Conservation (phyloP, 2,797 vertebrate species). For the Takifugu ocellatus region DNA sequence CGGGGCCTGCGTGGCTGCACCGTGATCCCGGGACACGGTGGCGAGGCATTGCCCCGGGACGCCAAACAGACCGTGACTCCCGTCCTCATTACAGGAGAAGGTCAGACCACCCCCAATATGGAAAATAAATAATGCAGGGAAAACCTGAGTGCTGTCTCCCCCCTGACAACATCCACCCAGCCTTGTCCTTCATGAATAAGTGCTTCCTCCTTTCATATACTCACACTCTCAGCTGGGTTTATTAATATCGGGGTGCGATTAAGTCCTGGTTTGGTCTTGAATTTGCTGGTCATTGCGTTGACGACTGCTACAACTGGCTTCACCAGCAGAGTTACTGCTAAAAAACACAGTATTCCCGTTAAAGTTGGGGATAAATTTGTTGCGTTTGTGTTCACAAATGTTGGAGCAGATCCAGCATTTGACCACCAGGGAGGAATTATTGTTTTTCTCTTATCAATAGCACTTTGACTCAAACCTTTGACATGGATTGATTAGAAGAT, state of each 20-base stretch:
- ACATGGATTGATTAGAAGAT: no score
- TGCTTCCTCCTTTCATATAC: constrained; percentile 42
- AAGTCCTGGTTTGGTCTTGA: background rate
- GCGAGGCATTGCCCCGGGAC: constrained; percentile 62
- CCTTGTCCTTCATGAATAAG: constrained; percentile 47
- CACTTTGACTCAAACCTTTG: no score
- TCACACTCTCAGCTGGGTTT: constrained; percentile 26
- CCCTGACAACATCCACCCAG: constrained; percentile 52
- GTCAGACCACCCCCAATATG: constrained; percentile 72
- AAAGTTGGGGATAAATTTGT: no score
- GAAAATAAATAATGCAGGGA: constrained; percentile 74
- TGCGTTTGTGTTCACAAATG: no score
- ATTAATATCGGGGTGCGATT: background rate
- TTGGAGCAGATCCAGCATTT: no score
- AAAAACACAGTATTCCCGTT: no score
- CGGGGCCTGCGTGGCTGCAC: constrained; percentile 70
- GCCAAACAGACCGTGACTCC: constrained; percentile 74
- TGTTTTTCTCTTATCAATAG: no score
- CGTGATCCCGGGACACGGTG: constrained; percentile 65
- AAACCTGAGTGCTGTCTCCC: constrained; percentile 66
- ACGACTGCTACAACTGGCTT: no score
- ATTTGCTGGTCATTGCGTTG: background rate
- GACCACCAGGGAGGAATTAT: no score
- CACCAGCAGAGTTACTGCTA: no score
- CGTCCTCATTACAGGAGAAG: constrained; percentile 71